Percentiles rank a stretch among this genome's conserved stretches.
These are phyloP conservation scores for Ypsolopha scabrella DNA, from an alignment of 2,888 invertebrate species.

Conservation along the genomic window DNA sequence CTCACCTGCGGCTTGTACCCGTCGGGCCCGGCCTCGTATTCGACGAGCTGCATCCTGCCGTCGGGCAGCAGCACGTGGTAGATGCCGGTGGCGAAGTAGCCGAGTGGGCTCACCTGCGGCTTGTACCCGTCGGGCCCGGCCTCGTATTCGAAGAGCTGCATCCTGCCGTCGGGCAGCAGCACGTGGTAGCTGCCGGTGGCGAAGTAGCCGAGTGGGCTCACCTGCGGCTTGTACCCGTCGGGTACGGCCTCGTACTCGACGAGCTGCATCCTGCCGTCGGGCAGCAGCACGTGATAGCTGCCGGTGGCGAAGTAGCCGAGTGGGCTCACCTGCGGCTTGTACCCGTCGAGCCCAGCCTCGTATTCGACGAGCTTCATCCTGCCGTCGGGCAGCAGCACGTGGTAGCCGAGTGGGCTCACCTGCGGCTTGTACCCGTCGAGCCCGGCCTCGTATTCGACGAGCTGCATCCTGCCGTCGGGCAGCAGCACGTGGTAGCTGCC, in stretches of 20 bases:
- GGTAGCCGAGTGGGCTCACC: too few species aligned
- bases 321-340: slow-evolving; percentile 71
- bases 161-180: slow-evolving; percentile 73
- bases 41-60: slow-evolving; percentile 74
- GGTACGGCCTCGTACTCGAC: slow-evolving; percentile 75
- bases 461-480: slow-evolving; percentile 73
- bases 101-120: slow-evolving; percentile 70
- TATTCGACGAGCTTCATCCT: slow-evolving; percentile 75
- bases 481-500: slow-evolving; percentile 64
- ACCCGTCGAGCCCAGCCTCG: slow-evolving; percentile 72
- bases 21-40: slow-evolving; percentile 72
- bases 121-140: slow-evolving; percentile 73
- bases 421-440: slow-evolving; percentile 73
- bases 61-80: slow-evolving; percentile 75
- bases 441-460: slow-evolving; percentile 74
- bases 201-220: too few species aligned
- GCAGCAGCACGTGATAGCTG: slow-evolving; percentile 74
- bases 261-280: slow-evolving; percentile 74
- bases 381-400: slow-evolving; percentile 56
- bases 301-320: too few species aligned
- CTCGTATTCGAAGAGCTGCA: slow-evolving; percentile 74
- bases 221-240: slow-evolving; percentile 73
- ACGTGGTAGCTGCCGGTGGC: slow-evolving; percentile 77
- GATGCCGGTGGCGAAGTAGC: too few species aligned
- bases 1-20: slow-evolving; percentile 73